A percentile compares a stretch with the other conserved stretches of the same genome.
Evolutionary conservation across 2,113 vertebrate genomes (phyloP).

Genomic region (Sakesphorus luctuosus): DNA sequence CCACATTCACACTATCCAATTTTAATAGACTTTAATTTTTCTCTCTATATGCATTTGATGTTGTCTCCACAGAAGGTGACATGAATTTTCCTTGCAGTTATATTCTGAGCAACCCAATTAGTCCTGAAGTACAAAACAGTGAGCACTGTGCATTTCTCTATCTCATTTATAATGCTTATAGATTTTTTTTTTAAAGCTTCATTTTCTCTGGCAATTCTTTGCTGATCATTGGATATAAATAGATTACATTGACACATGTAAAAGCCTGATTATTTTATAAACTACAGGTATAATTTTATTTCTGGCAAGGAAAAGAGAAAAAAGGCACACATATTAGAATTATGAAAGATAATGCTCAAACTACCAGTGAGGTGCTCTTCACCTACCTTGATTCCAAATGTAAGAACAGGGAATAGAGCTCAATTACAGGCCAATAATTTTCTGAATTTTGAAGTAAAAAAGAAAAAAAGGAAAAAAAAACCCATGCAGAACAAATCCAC

Average conservation of each 20-base stretch:
- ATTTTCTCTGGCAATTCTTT: background rate
- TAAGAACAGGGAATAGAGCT: background rate
- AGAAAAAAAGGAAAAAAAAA: rapidly evolving
- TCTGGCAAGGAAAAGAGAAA: background rate
- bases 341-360: background rate
- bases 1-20: background rate
- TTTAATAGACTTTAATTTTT: background rate
- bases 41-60: background rate
- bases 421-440: background rate
- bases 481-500: background rate
- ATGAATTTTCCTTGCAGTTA: background rate
- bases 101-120: background rate
- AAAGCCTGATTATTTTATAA: background rate
- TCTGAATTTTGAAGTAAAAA: background rate
- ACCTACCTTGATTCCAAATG: background rate
- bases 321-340: background rate
- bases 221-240: background rate
- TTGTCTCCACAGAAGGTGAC: background rate
- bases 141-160: background rate
- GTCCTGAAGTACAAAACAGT: background rate
- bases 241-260: background rate
- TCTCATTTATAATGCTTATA: background rate
- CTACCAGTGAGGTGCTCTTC: background rate
- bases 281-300: background rate
- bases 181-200: background rate